Base-by-base conservation (phyloP, 2,888 invertebrate species). In the Lasius platythorax region DNA sequence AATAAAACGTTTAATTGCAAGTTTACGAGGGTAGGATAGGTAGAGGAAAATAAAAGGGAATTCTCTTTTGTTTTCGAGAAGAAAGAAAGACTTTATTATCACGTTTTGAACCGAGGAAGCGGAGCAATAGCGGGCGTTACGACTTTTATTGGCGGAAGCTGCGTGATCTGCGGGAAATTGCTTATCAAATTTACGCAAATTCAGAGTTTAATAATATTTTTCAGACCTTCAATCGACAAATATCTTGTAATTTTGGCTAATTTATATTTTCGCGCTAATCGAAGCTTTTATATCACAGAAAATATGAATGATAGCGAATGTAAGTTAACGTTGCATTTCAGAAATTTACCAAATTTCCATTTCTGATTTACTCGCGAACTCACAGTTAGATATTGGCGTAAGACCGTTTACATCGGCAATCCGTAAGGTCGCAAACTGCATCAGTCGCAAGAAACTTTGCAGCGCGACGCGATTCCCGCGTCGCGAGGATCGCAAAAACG, bases 341-440 rank as follows among this genome's bases (percentile, higher is more conserved):
- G 43, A 8, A 79, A 33, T 46, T 18, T 4, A 43, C 33, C 3
- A 23, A n/a, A 68, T 4, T 5, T 15, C 15, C 6, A 5, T 23
- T 33, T 43, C 40, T 3, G 64, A n/a, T 40, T 33, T 46, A 4
- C 6, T 43, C 8, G 40, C 37, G 18, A 11, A 15, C 30, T 53
- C 15, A 4, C 43, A 3, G 30, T 61, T 46, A 37, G 37, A 81
- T 9, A 70, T 72, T 12, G 23, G 33, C 56, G 56, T 56, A 53
- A 64, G 33, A 83, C n/a, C 40, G 33, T 53, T 53, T 43, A 50
- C 40, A 18, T 30, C 79, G 58, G 12, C 79, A 81, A 81, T 81
- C 61, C 79, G 79, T 81, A 72, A 81, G 70, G 33, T 72, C 50
- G 28, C 72, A 81, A 81, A 81, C 37, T 63, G 23, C 79, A 37